Conservation (phyloP, 2,113 vertebrate genomes). For the Nycticebus coucang region DNA sequence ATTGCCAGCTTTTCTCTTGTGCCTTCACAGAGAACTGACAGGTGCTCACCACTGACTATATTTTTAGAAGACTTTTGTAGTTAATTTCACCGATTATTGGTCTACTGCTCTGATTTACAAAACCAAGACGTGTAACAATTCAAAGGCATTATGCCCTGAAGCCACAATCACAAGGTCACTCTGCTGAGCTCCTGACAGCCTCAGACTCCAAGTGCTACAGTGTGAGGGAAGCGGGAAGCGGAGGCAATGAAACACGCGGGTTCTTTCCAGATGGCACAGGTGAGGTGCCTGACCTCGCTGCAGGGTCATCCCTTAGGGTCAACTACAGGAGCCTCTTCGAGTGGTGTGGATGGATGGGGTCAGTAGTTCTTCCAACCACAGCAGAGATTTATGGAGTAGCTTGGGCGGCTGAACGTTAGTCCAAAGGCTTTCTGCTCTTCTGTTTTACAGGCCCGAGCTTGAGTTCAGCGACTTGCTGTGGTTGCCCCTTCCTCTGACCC, state of each 20-base stretch:
- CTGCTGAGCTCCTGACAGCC: not conserved
- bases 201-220: not conserved
- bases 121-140: not conserved
- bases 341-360: not conserved
- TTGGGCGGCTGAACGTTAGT: not conserved
- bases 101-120: not conserved
- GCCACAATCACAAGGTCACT: accelerated
- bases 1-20: not conserved
- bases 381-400: not conserved
- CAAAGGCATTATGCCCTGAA: not conserved
- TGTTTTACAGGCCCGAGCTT: not conserved
- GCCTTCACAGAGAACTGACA: not conserved
- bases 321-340: not conserved
- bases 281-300: not conserved
- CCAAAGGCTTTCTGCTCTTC: not conserved
- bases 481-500: not conserved
- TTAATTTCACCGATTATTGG: not conserved
- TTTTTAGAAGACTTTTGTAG: not conserved
- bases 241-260: accelerated
- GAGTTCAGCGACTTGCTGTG: not conserved
- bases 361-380: not conserved
- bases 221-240: accelerated
- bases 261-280: not conserved
- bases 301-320: not conserved
- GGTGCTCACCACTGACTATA: not conserved